These are phyloP conservation scores for Danaus plexippus DNA, from an alignment of 1,140 invertebrate species.

Conservation along the genomic window DNA sequence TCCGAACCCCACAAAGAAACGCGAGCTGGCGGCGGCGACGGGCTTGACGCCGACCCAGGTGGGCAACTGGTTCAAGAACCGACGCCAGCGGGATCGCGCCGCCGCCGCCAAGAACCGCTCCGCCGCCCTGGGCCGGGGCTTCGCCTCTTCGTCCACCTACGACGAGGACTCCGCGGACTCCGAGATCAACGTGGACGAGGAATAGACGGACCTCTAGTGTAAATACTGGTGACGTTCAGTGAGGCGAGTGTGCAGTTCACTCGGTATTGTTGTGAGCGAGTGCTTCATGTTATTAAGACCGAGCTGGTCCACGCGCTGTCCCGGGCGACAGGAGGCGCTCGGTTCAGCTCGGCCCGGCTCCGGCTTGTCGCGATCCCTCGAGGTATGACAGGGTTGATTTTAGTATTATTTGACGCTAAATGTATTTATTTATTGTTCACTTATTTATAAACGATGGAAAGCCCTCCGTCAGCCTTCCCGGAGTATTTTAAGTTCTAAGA, in stretches of 20 bases:
- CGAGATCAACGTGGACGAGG: conserved; percentile 68
- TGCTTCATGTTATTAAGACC: conserved; percentile 58
- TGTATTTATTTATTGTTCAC: conserved; percentile 32
- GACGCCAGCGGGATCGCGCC: conserved; percentile 96
- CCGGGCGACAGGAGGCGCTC: no score
- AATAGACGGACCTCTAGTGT: conserved; percentile 56
- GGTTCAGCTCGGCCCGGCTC: no score
- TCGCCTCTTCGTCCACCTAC: conserved; percentile 65
- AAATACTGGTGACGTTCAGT: conserved; percentile 36
- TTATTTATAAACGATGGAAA: conserved; percentile 29
- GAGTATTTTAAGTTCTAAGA: conserved; percentile 35
- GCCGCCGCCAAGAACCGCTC: conserved; percentile 99
- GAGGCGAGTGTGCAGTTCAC: conserved; percentile 37
- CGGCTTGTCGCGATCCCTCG: not conserved
- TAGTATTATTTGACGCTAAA: conserved; percentile 25
- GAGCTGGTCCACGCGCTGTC: no score
- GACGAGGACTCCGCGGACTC: conserved; percentile 67
- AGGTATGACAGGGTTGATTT: conserved; percentile 31
- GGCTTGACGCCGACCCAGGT: conserved; percentile 99
- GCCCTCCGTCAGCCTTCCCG: conserved; percentile 41
- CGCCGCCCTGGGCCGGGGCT: conserved; percentile 67
- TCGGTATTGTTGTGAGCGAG: conserved; percentile 47
- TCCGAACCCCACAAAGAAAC: conserved; percentile 98
- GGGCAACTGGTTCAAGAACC: conserved; percentile 99
- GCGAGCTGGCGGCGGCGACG: conserved; percentile 96